phyloP scores from a whole-genome alignment of 2,888 invertebrate genomes.

The Drymonia ruficornis region DNA sequence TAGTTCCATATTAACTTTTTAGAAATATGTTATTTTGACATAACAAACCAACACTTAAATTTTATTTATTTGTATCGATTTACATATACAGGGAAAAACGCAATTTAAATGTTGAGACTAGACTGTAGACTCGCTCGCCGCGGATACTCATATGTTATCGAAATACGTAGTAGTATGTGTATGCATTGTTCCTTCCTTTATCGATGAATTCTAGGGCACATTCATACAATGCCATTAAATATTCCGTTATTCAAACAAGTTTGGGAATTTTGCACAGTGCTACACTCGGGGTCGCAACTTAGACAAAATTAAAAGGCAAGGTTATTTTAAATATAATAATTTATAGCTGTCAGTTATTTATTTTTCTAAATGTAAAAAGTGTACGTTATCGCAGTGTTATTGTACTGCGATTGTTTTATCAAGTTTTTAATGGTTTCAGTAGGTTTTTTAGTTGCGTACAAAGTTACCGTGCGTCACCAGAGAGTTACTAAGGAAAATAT shows the following conservation, averaged over 20 bases:
- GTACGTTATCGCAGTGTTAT: neutral
- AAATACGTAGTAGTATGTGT: neutral
- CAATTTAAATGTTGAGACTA: neutral
- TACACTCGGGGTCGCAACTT: no score
- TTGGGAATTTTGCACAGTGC: neutral
- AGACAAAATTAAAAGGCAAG: no score
- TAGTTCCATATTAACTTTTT: no score
- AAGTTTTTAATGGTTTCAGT: neutral
- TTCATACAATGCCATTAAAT: neutral
- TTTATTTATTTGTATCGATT: neutral
- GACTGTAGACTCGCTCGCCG: neutral
- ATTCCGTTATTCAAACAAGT: no score
- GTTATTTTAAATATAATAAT: no score
- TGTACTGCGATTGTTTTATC: neutral
- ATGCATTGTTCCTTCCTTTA: conserved; percentile 24
- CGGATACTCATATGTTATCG: conserved; percentile 20
- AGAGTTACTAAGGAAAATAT: no score
- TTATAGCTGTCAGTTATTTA: no score
- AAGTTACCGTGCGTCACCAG: no score
- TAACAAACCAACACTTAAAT: no score
- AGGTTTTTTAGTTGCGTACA: no score
- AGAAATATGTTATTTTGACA: no score
- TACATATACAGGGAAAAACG: neutral
- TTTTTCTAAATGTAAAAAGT: neutral
- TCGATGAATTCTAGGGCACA: conserved; percentile 12